A percentile compares a stretch with the other conserved stretches of the same genome.
Evolutionary conservation across 1,140 invertebrate species (phyloP).

Genomic region (Helicoverpa zea): DNA sequence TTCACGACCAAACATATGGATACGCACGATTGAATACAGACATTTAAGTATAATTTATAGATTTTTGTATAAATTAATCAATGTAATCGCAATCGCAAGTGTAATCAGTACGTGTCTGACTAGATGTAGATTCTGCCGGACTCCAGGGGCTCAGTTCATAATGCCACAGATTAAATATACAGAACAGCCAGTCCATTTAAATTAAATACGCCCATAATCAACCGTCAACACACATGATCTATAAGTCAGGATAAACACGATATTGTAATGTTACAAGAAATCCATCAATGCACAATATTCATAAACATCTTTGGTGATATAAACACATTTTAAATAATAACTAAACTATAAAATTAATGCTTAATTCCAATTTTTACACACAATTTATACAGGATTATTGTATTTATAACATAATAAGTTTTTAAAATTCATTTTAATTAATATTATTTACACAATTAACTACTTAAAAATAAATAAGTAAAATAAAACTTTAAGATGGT

Average conservation of each 20-base stretch:
- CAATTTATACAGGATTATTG: constrained; percentile 10
- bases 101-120: neutral
- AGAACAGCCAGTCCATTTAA: no score
- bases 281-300: neutral
- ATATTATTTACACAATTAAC: constrained; percentile 23
- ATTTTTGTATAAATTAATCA: neutral
- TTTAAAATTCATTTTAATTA: constrained; percentile 1
- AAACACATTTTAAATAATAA: neutral
- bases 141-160: no score
- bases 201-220: neutral
- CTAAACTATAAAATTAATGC: neutral
- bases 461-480: constrained; percentile 1
- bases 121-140: neutral
- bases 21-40: neutral
- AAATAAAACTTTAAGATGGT: neutral
- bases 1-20: neutral
- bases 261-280: neutral
- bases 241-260: neutral
- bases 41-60: no score
- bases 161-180: no score
- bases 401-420: neutral
- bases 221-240: neutral
- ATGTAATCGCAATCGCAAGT: neutral
- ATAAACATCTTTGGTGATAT: constrained; percentile 14
- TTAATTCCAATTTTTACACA: neutral